Conservation (phyloP, 2,888 invertebrate species). For the Folsomia candida region DNA sequence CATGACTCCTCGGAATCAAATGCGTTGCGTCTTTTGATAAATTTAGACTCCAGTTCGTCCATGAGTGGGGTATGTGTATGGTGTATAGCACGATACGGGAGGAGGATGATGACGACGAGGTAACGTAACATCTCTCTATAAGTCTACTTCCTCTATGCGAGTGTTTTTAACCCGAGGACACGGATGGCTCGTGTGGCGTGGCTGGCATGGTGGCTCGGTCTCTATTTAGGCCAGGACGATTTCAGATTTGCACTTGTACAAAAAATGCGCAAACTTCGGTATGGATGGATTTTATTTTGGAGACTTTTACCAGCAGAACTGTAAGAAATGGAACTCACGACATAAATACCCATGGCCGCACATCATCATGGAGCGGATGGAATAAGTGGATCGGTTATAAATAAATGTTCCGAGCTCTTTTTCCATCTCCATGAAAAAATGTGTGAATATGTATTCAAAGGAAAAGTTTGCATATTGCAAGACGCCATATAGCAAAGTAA, state of each 20-base stretch:
- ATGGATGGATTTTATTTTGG: background rate
- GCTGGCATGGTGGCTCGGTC: no score
- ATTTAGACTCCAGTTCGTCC: constrained; percentile 2
- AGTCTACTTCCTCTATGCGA: no score
- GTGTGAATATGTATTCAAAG: no score
- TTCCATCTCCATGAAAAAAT: background rate
- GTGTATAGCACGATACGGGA: background rate
- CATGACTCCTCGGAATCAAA: background rate
- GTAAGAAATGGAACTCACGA: no score
- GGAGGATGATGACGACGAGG: no score
- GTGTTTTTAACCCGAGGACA: constrained; percentile 6
- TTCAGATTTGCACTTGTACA: background rate
- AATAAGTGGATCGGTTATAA: background rate
- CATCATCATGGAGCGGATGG: background rate
- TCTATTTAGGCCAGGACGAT: background rate
- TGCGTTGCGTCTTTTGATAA: constrained; percentile 3
- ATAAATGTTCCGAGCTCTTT: background rate
- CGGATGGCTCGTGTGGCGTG: background rate
- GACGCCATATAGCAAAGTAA: no score
- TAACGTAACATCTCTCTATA: no score
- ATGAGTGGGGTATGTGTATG: background rate
- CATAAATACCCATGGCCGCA: no score
- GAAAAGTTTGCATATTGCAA: no score
- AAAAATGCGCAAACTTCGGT: background rate
- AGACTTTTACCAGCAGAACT: background rate